Percentiles rank a stretch among this genome's conserved stretches.
phyloP scores from a whole-genome alignment of 1,140 invertebrate genomes.

The Hycleus cichorii region DNA sequence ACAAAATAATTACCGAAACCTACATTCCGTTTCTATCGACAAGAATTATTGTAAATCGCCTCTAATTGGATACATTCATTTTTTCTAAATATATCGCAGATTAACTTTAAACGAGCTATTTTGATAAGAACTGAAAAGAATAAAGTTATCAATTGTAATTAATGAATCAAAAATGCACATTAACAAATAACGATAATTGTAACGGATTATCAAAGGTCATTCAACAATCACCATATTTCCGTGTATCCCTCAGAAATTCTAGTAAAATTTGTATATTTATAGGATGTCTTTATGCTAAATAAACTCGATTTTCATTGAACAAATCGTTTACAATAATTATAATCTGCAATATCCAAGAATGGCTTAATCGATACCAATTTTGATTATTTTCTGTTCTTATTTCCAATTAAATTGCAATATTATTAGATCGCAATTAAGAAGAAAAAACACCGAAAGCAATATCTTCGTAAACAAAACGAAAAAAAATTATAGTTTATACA shows the following conservation, averaged over 20 bases:
- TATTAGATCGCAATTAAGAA: constrained; percentile 1
- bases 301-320: too few species aligned
- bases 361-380: too few species aligned
- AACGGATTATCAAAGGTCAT: constrained; percentile 1
- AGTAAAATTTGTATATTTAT: too few species aligned
- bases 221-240: too few species aligned
- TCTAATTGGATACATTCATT: too few species aligned
- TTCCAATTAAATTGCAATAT: background rate
- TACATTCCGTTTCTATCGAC: background rate
- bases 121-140: background rate
- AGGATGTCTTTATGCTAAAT: too few species aligned
- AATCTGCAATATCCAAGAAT: too few species aligned
- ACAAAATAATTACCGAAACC: background rate
- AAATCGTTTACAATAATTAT: too few species aligned
- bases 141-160: background rate
- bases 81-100: background rate
- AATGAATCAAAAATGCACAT: background rate
- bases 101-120: background rate
- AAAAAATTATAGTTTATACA: background rate
- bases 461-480: background rate
- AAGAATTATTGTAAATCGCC: background rate
- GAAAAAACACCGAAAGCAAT: background rate
- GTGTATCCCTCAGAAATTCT: too few species aligned
- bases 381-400: background rate
- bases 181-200: constrained; percentile 1